Evolutionary conservation across 2,113 vertebrate genomes (phyloP).

Genomic region (Megaceryle torquata): DNA sequence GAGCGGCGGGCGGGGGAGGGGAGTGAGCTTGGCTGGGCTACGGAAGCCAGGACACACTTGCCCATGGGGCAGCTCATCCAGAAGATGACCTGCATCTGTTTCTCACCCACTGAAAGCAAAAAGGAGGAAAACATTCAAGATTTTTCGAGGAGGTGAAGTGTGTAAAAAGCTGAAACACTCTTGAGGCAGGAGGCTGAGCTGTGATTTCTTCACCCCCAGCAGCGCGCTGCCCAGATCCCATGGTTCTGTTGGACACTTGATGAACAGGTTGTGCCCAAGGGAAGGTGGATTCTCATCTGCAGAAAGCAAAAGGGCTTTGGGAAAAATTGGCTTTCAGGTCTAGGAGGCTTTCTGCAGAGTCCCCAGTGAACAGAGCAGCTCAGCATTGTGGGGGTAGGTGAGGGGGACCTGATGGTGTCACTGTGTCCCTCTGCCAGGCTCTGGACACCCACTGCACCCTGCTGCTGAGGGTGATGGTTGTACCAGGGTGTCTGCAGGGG

Average conservation of each 20-base stretch:
- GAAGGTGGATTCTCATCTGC: too few relatives aligned
- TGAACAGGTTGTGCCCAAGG: not conserved
- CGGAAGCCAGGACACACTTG: not conserved
- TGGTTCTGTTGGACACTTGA: not conserved
- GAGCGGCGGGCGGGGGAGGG: too few relatives aligned
- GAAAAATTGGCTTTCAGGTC: not conserved
- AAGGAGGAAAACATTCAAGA: not conserved
- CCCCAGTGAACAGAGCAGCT: not conserved
- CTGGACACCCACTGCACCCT: too few relatives aligned
- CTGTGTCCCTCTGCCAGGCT: not conserved
- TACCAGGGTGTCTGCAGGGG: not conserved
- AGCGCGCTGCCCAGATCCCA: accelerated
- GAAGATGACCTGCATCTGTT: accelerated
- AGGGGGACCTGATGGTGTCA: not conserved
- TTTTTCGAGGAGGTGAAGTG: not conserved
- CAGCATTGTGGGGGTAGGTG: accelerated
- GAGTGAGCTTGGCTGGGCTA: not conserved
- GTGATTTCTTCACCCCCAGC: not conserved
- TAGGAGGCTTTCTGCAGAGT: not conserved
- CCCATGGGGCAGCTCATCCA: not conserved
- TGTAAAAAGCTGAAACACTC: not conserved
- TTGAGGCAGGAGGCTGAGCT: not conserved
- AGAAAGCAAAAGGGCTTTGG: too few relatives aligned
- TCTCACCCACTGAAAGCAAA: not conserved
- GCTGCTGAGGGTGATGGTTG: accelerated